These are phyloP conservation scores for Caradrina kadenii DNA, from an alignment of 2,888 invertebrate genomes.

Conservation along the genomic window DNA sequence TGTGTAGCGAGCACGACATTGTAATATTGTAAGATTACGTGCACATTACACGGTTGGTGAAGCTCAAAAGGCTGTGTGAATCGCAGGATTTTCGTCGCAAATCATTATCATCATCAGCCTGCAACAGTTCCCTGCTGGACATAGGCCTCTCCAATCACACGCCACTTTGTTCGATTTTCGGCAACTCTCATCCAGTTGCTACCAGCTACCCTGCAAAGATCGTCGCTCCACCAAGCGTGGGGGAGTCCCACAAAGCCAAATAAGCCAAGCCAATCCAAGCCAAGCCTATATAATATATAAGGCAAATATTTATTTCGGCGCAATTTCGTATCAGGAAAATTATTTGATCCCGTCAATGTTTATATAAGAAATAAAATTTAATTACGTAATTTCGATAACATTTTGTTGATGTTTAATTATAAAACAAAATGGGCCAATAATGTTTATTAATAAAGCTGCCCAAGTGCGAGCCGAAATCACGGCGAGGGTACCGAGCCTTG, in stretches of 20 bases:
- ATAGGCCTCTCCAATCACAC: too few species aligned
- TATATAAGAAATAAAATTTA: constrained; percentile 8
- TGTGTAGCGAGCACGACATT: constrained; percentile 55
- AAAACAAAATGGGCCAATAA: neutral
- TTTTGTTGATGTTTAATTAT: constrained; percentile 1
- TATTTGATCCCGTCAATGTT: constrained; percentile 12
- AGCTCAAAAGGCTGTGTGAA: constrained; percentile 27
- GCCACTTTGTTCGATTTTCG: too few species aligned
- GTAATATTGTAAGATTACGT: constrained; percentile 51
- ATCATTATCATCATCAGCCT: constrained; percentile 1
- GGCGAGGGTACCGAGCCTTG: too few species aligned
- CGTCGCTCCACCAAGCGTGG: too few species aligned
- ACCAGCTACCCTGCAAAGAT: too few species aligned
- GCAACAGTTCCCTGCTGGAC: too few species aligned
- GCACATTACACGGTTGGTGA: constrained; percentile 35
- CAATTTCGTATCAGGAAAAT: constrained; percentile 29
- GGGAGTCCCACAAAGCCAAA: too few species aligned
- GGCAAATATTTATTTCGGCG: constrained; percentile 9
- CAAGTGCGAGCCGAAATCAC: too few species aligned
- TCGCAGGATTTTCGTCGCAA: constrained; percentile 18
- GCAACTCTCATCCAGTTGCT: too few species aligned
- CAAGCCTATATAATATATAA: too few species aligned
- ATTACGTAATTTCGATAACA: constrained; percentile 6
- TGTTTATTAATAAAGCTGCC: neutral
- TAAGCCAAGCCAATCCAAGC: too few species aligned